Conservation (phyloP, 2,888 invertebrate species). For the Bellardia bayeri region DNA sequence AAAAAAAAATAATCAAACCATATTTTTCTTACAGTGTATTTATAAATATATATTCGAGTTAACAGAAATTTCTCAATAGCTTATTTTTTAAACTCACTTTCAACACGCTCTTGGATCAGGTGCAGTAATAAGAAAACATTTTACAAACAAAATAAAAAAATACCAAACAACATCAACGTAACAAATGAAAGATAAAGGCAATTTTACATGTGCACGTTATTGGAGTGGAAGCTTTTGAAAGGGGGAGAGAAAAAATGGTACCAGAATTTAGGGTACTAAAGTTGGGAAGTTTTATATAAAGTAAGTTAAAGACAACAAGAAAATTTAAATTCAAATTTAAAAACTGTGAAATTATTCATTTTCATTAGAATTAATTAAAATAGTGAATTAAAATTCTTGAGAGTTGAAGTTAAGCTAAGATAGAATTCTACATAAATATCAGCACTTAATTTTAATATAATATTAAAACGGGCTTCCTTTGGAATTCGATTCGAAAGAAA, state of each 20-base stretch:
- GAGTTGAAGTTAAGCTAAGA: no score
- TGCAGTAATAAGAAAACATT: slow-evolving; percentile 52
- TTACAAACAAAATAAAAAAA: neutral
- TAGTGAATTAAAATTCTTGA: no score
- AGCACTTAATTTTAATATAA: no score
- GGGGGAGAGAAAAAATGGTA: neutral
- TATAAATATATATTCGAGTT: neutral
- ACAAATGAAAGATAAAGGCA: slow-evolving; percentile 41
- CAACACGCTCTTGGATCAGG: slow-evolving; percentile 64
- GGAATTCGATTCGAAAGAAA: no score
- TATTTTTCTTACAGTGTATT: slow-evolving; percentile 39
- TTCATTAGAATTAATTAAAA: no score
- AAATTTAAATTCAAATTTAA: no score
- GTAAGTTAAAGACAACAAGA: neutral
- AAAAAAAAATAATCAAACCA: no score
- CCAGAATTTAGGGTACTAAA: neutral
- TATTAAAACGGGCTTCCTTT: no score
- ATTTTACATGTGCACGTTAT: slow-evolving; percentile 55
- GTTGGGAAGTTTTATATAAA: neutral
- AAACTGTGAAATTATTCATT: no score
- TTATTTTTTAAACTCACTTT: slow-evolving; percentile 48
- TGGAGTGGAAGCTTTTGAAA: slow-evolving; percentile 23
- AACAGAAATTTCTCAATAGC: slow-evolving; percentile 52
- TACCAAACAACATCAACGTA: slow-evolving; percentile 16
- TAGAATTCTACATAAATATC: no score